Percentiles rank a stretch among this genome's conserved stretches.
phyloP scores from a whole-genome alignment of 2,888 invertebrate species.

The Drosophila maculinotata region DNA sequence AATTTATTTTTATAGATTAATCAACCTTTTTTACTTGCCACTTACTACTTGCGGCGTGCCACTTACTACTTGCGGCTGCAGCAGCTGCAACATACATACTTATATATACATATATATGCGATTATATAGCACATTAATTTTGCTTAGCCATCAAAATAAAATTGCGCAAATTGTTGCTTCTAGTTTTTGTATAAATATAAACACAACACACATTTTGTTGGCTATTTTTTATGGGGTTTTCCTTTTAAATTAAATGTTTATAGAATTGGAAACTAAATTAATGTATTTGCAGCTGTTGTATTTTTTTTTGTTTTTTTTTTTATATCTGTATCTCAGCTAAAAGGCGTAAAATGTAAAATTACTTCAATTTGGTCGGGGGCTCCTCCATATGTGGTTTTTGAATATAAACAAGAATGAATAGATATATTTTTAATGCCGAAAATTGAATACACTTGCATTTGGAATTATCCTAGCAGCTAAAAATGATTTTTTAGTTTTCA shows the following conservation, averaged over 20 bases:
- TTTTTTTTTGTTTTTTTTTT: conserved; percentile 12
- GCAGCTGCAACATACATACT: conserved; percentile 31
- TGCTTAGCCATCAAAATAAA: conserved; percentile 64
- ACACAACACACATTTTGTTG: conserved; percentile 47
- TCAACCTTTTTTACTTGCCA: conserved; percentile 64
- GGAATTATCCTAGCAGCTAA: no score
- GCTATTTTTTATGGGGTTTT: conserved; percentile 55
- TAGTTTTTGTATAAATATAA: conserved; percentile 46
- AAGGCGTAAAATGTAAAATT: conserved; percentile 60
- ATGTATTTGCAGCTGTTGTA: conserved; percentile 32
- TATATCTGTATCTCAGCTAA: conserved; percentile 39
- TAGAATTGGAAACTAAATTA: conserved; percentile 55
- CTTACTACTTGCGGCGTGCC: conserved; percentile 44
- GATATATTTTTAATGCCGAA: neutral
- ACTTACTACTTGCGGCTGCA: conserved; percentile 41
- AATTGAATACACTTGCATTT: conserved; percentile 16
- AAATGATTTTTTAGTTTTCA: no score
- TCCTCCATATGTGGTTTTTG: conserved; percentile 45
- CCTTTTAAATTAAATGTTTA: conserved; percentile 68
- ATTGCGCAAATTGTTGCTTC: conserved; percentile 32
- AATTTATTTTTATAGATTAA: conserved; percentile 81
- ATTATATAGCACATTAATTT: conserved; percentile 60
- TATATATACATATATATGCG: conserved; percentile 9
- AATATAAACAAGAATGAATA: conserved; percentile 28
- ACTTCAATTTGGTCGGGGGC: conserved; percentile 34